phyloP scores from a whole-genome alignment of 2,113 vertebrate species.

The Heteronetta atricapilla region DNA sequence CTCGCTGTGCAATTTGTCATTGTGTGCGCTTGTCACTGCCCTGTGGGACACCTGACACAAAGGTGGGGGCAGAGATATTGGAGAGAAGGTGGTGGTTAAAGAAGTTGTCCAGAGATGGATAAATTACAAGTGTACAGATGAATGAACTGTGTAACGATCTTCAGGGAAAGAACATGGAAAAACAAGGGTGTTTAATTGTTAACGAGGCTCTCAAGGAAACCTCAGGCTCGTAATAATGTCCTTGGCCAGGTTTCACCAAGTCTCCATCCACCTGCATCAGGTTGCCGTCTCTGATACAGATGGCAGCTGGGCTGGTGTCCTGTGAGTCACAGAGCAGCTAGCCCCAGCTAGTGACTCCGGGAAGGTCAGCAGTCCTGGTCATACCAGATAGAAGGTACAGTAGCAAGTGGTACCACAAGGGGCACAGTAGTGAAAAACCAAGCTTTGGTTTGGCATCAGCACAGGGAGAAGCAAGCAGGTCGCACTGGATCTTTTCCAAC shows the following conservation, averaged over 20 bases:
- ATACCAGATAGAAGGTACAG: neutral
- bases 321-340: neutral
- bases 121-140: neutral
- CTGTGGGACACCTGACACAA: neutral
- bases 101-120: neutral
- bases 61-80: neutral
- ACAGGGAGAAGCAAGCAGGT: neutral
- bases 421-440: no score
- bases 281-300: neutral
- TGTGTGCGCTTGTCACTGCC: neutral
- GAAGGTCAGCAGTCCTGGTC: neutral
- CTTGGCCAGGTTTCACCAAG: neutral
- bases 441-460: neutral
- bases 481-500: neutral
- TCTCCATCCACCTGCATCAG: neutral
- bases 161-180: neutral
- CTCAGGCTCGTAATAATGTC: neutral
- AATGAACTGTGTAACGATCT: neutral
- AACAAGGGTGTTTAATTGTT: neutral
- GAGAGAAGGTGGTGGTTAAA: neutral
- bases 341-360: neutral
- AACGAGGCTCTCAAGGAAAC: neutral
- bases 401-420: neutral
- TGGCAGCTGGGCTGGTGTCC: neutral
- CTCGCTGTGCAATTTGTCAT: neutral